Percentiles rank a stretch among this genome's conserved stretches.
Evolutionary conservation across 2,797 vertebrate genomes (phyloP).

Genomic region (Staurois parvus): DNA sequence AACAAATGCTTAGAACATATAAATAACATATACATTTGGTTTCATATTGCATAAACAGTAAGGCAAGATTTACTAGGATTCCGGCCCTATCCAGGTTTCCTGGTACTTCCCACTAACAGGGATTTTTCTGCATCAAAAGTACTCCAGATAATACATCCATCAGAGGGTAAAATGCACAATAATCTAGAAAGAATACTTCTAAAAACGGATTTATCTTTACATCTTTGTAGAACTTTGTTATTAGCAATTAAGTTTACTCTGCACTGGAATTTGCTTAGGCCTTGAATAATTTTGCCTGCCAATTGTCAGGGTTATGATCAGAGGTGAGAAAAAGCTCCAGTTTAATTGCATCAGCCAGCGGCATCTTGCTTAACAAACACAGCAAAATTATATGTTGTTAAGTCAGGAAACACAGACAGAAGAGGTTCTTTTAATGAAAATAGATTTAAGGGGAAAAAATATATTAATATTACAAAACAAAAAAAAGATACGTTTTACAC

Average conservation of each 20-base stretch:
- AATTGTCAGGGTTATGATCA: conserved; percentile 30
- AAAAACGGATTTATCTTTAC: not conserved
- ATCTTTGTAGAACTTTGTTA: conserved; percentile 10
- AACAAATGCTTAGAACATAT: not conserved
- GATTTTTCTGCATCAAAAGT: not conserved
- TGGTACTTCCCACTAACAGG: no score
- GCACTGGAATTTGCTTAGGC: conserved; percentile 20
- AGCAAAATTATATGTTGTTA: not conserved
- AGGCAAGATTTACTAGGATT: not conserved
- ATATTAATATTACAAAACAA: not conserved
- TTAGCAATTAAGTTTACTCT: not conserved
- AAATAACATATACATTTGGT: not conserved
- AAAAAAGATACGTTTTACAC: no score
- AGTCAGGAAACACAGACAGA: not conserved
- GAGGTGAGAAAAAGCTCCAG: not conserved
- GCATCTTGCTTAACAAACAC: not conserved
- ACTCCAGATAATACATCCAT: not conserved
- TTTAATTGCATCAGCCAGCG: conserved; percentile 6
- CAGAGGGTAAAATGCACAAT: not conserved
- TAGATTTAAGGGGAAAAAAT: not conserved
- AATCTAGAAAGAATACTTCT: not conserved
- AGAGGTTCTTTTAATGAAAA: not conserved
- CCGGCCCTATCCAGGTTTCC: not conserved
- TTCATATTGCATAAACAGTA: not conserved
- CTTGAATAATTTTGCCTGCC: conserved; percentile 19